phyloP scores from a whole-genome alignment of 1,140 invertebrate species.

The Cydia splendana region DNA sequence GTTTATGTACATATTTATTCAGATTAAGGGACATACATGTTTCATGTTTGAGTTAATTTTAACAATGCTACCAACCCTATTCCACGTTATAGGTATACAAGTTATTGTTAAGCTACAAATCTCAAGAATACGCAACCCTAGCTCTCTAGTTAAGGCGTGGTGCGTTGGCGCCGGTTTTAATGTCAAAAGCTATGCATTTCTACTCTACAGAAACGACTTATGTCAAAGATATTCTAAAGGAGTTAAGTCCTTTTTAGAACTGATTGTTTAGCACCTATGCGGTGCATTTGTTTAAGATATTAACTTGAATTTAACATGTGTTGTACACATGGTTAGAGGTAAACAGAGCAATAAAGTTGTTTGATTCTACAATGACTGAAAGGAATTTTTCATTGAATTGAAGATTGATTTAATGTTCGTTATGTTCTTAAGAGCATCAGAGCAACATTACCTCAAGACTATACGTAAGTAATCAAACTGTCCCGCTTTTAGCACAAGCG shows the following conservation, averaged over 20 bases:
- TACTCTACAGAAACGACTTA: not conserved
- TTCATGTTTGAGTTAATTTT: too few species aligned
- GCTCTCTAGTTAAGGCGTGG: conserved; percentile 51
- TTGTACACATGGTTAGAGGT: conserved; percentile 1
- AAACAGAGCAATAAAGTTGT: not conserved
- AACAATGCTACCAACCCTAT: not conserved
- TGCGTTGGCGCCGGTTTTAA: conserved; percentile 53
- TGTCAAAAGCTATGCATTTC: conserved; percentile 10
- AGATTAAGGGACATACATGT: too few species aligned
- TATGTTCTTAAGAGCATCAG: too few species aligned
- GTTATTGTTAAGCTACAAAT: conserved; percentile 3
- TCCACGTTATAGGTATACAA: not conserved
- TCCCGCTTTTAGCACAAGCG: too few species aligned
- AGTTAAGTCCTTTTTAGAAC: not conserved
- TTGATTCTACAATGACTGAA: not conserved
- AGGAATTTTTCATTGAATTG: not conserved
- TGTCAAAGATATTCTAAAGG: not conserved
- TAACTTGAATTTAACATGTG: conserved; percentile 12
- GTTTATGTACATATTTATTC: too few species aligned
- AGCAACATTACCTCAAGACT: too few species aligned
- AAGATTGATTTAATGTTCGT: too few species aligned
- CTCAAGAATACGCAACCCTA: not conserved
- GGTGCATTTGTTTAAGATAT: conserved; percentile 13
- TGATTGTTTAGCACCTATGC: conserved; percentile 3
- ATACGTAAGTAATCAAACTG: too few species aligned